phyloP scores from a whole-genome alignment of 1,140 invertebrate species.

The Lepidostoma basale region DNA sequence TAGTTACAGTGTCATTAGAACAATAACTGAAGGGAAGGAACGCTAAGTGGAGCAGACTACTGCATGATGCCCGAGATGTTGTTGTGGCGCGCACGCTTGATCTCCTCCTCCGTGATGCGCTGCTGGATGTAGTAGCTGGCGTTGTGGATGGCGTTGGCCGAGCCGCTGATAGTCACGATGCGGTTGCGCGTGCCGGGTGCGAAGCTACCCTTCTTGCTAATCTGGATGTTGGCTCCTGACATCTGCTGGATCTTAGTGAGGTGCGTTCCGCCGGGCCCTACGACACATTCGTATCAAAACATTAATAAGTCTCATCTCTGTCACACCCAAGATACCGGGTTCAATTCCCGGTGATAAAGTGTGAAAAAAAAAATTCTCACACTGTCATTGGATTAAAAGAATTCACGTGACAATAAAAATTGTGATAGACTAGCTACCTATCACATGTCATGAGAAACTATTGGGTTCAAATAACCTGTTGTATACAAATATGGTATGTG shows the following conservation, averaged over 20 bases:
- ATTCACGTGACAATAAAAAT: no score
- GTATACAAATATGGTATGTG: no score
- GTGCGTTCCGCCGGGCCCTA: slow-evolving; percentile 89
- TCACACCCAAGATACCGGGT: neutral
- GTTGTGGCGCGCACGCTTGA: slow-evolving; percentile 89
- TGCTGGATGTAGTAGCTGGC: slow-evolving; percentile 95
- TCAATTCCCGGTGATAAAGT: no score
- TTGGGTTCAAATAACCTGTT: no score
- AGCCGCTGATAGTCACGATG: slow-evolving; percentile 94
- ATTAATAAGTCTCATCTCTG: neutral
- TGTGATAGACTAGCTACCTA: no score
- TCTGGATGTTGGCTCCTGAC: slow-evolving; percentile 96
- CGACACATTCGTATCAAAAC: no score
- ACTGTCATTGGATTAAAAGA: no score
- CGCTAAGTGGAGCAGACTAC: slow-evolving; percentile 44
- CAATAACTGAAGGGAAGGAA: no score
- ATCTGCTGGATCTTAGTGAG: slow-evolving; percentile 96
- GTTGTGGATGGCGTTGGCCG: slow-evolving; percentile 82
- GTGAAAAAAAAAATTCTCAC: no score
- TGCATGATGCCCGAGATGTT: slow-evolving; percentile 77
- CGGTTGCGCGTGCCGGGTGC: slow-evolving; percentile 95
- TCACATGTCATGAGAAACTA: no score
- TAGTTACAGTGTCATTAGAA: no score
- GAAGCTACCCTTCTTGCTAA: slow-evolving; percentile 97
- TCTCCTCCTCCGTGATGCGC: slow-evolving; percentile 93